phyloP scores from a whole-genome alignment of 2,113 vertebrate species.

The Anoplopoma fimbria region DNA sequence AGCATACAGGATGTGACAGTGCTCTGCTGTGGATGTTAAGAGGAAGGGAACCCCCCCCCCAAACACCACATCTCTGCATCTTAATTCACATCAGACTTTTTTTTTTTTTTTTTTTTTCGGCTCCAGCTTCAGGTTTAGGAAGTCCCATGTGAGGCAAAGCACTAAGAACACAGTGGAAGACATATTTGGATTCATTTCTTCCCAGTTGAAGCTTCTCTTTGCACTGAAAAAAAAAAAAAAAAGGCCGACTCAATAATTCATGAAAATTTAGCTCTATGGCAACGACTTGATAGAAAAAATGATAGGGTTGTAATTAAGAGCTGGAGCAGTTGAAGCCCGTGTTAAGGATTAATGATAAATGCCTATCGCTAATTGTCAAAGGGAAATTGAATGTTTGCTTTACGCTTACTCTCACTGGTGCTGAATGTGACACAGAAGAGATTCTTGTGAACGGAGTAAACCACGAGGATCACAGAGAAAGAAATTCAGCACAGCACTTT shows the following conservation, averaged over 20 bases:
- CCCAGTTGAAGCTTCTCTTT: neutral
- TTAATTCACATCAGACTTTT: slow-evolving; percentile 24
- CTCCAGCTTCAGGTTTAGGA: neutral
- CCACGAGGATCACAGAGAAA: slow-evolving; percentile 1
- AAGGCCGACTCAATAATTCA: slow-evolving; percentile 55
- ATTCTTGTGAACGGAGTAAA: slow-evolving; percentile 4
- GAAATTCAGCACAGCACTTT: slow-evolving; percentile 40
- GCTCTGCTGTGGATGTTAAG: slow-evolving; percentile 35
- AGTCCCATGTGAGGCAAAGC: slow-evolving; percentile 42
- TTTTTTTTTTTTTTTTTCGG: neutral
- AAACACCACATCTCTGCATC: neutral
- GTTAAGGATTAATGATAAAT: slow-evolving; percentile 58
- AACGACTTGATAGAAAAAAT: slow-evolving; percentile 53
- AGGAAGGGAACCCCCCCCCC: neutral
- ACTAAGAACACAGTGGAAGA: slow-evolving; percentile 6
- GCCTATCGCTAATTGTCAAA: slow-evolving; percentile 55
- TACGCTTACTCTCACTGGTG: slow-evolving; percentile 27
- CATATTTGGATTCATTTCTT: neutral
- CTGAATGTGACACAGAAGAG: slow-evolving; percentile 18
- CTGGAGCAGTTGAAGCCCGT: slow-evolving; percentile 39
- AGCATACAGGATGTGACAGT: slow-evolving; percentile 38
- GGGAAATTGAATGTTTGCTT: slow-evolving; percentile 54
- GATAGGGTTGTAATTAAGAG: slow-evolving; percentile 64
- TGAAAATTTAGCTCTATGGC: slow-evolving; percentile 50
- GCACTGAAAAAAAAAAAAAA: neutral